A percentile compares a stretch with the other conserved stretches of the same genome.
Conservation (phyloP, 2,888 invertebrate species). For the Cephus rjabovi region DNA sequence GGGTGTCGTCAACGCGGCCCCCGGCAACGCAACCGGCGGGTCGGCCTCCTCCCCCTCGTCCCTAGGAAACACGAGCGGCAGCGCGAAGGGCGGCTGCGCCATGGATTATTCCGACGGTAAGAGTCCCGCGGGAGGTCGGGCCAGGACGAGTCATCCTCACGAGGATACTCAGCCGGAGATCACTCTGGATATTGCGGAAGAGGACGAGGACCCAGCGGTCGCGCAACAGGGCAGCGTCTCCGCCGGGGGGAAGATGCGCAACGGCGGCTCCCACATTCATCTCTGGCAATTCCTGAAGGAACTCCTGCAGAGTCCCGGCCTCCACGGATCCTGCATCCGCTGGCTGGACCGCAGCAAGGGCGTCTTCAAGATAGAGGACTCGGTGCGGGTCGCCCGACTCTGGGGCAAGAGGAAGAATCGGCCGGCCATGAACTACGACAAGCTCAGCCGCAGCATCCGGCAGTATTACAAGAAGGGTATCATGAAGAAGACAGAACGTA, state of each 20-base stretch:
- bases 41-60: constrained; percentile 43
- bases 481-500: constrained; percentile 98
- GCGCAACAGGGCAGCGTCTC: constrained; percentile 54
- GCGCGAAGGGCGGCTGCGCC: constrained; percentile 57
- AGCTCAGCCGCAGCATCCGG: constrained; percentile 94
- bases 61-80: constrained; percentile 45
- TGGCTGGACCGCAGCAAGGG: constrained; percentile 96
- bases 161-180: constrained; percentile 52
- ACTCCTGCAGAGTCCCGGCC: constrained; percentile 87
- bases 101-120: constrained; percentile 81
- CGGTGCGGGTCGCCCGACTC: constrained; percentile 94
- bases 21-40: constrained; percentile 49
- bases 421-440: constrained; percentile 99
- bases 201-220: constrained; percentile 69
- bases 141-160: background rate
- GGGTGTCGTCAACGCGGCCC: constrained; percentile 50
- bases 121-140: constrained; percentile 30
- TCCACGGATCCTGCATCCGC: constrained; percentile 94
- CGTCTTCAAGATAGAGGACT: constrained; percentile 99
- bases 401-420: constrained; percentile 99
- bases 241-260: constrained; percentile 48
- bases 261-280: constrained; percentile 91
- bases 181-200: constrained; percentile 67
- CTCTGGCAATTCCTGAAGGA: constrained; percentile 99
- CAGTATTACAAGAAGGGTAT: constrained; percentile 99